These are phyloP conservation scores for Pomacea maculata DNA, from an alignment of 1,140 invertebrate genomes.

Conservation along the genomic window DNA sequence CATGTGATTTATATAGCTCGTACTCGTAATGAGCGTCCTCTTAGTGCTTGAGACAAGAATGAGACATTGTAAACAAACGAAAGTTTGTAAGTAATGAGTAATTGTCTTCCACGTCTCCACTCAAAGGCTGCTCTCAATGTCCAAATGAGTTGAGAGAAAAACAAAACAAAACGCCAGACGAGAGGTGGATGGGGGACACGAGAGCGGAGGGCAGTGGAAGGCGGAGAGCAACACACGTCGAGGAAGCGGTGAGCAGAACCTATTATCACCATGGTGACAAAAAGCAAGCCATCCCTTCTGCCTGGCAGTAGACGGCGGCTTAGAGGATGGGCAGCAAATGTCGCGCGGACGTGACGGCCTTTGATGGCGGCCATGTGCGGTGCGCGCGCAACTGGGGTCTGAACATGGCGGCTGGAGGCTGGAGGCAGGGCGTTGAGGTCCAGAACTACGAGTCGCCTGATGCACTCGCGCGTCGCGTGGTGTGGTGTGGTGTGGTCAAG, in stretches of 20 bases:
- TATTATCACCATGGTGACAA: constrained; percentile 6
- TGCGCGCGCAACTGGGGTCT: too few species aligned
- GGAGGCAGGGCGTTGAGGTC: too few species aligned
- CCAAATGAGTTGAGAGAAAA: background rate
- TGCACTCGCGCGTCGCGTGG: too few species aligned
- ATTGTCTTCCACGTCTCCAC: too few species aligned
- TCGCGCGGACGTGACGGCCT: background rate
- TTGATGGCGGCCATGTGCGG: background rate
- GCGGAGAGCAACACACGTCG: constrained; percentile 3
- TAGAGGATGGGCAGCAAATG: constrained; percentile 11
- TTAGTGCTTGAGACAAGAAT: background rate
- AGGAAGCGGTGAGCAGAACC: constrained; percentile 3
- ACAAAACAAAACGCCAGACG: background rate
- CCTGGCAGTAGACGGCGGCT: background rate
- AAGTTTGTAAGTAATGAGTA: too few species aligned
- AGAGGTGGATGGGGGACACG: background rate
- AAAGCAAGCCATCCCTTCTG: background rate
- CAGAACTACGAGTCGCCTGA: too few species aligned
- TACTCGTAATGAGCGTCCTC: too few species aligned
- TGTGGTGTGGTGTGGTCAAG: too few species aligned
- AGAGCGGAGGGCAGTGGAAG: background rate
- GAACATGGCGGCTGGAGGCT: too few species aligned
- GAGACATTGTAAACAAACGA: too few species aligned
- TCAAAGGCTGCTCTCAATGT: too few species aligned
- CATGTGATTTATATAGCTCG: too few species aligned